Base-by-base conservation (phyloP, 1,140 invertebrate species). In the Melanaphis sacchari region DNA sequence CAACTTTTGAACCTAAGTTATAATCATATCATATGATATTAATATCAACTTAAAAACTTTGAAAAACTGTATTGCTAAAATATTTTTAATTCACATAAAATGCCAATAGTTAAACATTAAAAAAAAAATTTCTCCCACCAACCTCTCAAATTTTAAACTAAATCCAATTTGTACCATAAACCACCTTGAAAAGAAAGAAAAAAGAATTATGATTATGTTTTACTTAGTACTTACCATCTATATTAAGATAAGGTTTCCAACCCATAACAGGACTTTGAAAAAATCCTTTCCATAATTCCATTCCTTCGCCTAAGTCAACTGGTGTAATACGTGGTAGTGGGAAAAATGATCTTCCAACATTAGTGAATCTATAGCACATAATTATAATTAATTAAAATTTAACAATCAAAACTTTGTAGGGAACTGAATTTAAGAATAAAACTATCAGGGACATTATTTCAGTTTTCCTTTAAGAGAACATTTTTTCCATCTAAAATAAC, bases 251-350 rank as follows among this genome's bases (percentile, higher is more conserved):
- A 0, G 97, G 96, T 94, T 96, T 96, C 95, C 97, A 97, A 0
- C 97, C 97, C 82, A 97, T 95, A 94, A 97, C 96, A 1, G 97
- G 96, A 2, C 97, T 97, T 94, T 97, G 97, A 95, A 97, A 98
- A 84, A 97, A 95, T 1, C 97, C 97, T 82, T 96, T 95, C 96
- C 97, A 97, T 94, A 97, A 95, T 94, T 97, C 96, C 94, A 97
- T 95, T 0, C 97, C 97, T 91, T 96, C 96, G 0, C 96, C 95
- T 1, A 98, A 94, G 41, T 96, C 94, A 5, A 96, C 90, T 0
- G 95, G 91, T 41, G 84, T 66, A 36, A 54, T 81, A 8, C 94
- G 94, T 0, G 95, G 94, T 7, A 1, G 18, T 8, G 96, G 96
- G 94, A 96, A 96, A 94, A 96, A 96, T 46, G 96, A 96, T 66